phyloP scores from a whole-genome alignment of 1,140 invertebrate genomes.

The Tetragnatha versicolor region DNA sequence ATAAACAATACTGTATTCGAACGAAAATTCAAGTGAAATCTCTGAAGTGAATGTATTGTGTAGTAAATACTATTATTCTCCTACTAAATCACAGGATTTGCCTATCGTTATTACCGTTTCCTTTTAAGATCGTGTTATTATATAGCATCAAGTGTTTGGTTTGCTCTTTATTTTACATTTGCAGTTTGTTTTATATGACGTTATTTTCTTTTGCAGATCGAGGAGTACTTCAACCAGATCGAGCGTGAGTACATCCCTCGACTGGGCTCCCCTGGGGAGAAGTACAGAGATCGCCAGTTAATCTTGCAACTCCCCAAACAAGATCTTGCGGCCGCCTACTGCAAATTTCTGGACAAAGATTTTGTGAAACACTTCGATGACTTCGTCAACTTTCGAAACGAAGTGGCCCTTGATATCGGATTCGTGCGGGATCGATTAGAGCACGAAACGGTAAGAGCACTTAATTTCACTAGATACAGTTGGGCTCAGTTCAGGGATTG shows the following conservation, averaged over 20 bases:
- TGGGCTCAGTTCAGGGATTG: too few relatives aligned
- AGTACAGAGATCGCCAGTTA: conserved; percentile 81
- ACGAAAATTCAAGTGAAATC: too few relatives aligned
- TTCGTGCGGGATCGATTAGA: conserved; percentile 70
- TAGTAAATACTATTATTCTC: too few relatives aligned
- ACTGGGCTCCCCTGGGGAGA: conserved; percentile 78
- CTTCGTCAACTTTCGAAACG: conserved; percentile 89
- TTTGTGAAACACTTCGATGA: conserved; percentile 82
- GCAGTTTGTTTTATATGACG: too few relatives aligned
- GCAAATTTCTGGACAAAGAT: conserved; percentile 79
- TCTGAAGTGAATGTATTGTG: too few relatives aligned
- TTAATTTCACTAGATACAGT: neutral
- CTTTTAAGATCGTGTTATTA: too few relatives aligned
- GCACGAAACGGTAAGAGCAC: conserved; percentile 65
- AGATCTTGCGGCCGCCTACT: conserved; percentile 88
- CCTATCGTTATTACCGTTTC: too few relatives aligned
- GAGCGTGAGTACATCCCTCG: conserved; percentile 79
- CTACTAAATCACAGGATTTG: too few relatives aligned
- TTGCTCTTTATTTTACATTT: neutral
- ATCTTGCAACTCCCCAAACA: conserved; percentile 91
- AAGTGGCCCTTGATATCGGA: conserved; percentile 94
- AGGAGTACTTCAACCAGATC: conserved; percentile 78
- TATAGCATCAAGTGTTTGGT: too few relatives aligned
- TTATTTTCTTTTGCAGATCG: conserved; percentile 64
- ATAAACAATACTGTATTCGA: too few relatives aligned